These are phyloP conservation scores for Numenius phaeopus DNA, from an alignment of 2,797 vertebrate species.

Conservation along the genomic window DNA sequence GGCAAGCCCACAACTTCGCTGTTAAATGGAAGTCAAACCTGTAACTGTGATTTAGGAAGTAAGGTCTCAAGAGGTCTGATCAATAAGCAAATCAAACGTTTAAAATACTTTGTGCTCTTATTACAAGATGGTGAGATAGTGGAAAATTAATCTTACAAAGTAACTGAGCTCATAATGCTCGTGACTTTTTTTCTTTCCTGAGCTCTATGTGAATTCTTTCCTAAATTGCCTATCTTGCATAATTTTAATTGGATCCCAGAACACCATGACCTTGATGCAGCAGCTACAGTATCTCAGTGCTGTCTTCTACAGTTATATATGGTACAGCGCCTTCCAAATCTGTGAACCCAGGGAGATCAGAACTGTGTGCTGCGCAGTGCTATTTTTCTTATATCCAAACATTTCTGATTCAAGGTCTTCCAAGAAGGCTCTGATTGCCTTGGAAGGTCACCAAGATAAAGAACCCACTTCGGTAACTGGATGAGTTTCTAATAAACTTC, in stretches of 20 bases:
- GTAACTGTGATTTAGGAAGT: background rate
- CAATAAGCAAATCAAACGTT: background rate
- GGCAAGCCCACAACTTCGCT: background rate
- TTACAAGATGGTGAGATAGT: background rate
- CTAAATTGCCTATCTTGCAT: slow-evolving; percentile 39
- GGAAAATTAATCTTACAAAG: slow-evolving; percentile 45
- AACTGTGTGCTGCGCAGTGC: background rate
- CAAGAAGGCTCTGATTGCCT: slow-evolving; percentile 1
- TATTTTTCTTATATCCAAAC: background rate
- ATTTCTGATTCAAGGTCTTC: slow-evolving; percentile 34
- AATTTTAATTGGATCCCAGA: slow-evolving; percentile 49
- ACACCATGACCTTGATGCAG: slow-evolving; percentile 45
- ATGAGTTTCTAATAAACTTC: background rate
- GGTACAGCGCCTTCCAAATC: background rate
- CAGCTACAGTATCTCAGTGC: background rate
- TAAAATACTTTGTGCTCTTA: background rate
- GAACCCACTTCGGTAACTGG: background rate
- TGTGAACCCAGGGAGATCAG: background rate
- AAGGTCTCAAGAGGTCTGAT: background rate
- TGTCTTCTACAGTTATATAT: slow-evolving; percentile 34
- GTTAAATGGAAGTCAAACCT: background rate
- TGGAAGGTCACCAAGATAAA: slow-evolving; percentile 51
- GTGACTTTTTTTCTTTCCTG: background rate
- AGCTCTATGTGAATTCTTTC: background rate
- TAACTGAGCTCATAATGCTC: background rate